These are phyloP conservation scores for Galerucella calmariensis DNA, from an alignment of 2,888 invertebrate genomes.

Conservation along the genomic window DNA sequence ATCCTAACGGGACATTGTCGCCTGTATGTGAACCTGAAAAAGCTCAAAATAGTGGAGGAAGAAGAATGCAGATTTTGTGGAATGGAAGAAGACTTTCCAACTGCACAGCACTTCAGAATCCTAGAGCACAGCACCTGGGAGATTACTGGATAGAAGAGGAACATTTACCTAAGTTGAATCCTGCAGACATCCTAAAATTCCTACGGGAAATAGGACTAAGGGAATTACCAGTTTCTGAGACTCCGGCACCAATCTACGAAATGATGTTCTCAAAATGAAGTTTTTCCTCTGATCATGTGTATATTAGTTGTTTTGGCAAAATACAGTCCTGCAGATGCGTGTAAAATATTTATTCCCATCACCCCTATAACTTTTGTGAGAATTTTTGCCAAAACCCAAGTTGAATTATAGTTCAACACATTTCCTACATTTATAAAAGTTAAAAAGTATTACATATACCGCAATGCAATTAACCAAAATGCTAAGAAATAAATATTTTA, in stretches of 20 bases:
- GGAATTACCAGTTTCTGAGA: no score
- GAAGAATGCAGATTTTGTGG: no score
- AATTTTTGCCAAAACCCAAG: slow-evolving; percentile 3
- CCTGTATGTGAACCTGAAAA: no score
- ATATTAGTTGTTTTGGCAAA: not conserved
- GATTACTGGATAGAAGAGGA: no score
- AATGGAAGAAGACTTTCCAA: no score
- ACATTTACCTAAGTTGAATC: no score
- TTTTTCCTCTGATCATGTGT: not conserved
- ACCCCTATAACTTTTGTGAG: not conserved
- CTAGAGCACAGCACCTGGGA: no score
- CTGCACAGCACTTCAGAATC: no score
- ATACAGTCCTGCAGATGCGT: not conserved
- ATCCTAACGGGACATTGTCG: no score
- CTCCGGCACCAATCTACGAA: not conserved
- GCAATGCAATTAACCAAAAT: not conserved
- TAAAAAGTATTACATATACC: not conserved
- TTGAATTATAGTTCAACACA: not conserved
- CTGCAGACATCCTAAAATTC: no score
- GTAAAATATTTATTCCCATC: not conserved
- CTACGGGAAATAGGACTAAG: no score
- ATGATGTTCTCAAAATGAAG: not conserved
- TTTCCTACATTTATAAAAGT: not conserved
- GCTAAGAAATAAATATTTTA: not conserved
- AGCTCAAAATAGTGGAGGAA: no score